These are phyloP conservation scores for Drosophila chauvacae DNA, from an alignment of 1,140 invertebrate species.

Conservation along the genomic window DNA sequence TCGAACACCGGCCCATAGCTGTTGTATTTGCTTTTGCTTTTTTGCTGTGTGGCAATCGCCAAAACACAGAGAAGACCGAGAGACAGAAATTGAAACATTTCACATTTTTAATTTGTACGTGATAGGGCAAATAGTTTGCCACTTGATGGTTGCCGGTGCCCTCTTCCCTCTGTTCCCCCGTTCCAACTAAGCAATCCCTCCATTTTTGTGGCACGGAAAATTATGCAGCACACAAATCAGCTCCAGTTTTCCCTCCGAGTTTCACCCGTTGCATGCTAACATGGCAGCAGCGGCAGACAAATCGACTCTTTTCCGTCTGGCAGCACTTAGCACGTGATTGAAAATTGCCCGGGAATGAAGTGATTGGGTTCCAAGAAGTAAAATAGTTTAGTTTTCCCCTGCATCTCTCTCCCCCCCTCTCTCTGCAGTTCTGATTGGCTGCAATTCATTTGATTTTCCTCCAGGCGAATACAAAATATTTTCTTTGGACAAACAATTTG, in stretches of 20 bases:
- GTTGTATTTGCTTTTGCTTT: conserved; percentile 2
- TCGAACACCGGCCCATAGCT: conserved; percentile 20
- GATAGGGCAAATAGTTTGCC: conserved; percentile 80
- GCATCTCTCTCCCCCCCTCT: background rate
- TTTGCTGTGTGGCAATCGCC: conserved; percentile 50
- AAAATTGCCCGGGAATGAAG: conserved; percentile 76
- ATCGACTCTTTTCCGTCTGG: conserved; percentile 68
- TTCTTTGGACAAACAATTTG: conserved; percentile 46
- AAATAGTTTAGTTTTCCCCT: conserved; percentile 22
- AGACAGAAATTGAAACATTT: conserved; percentile 75
- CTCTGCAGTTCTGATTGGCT: conserved; percentile 46
- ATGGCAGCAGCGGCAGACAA: conserved; percentile 70
- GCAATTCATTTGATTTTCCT: conserved; percentile 55
- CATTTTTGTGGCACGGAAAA: conserved; percentile 61
- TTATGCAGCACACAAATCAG: conserved; percentile 74
- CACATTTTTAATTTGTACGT: conserved; percentile 83
- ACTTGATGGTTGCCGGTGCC: conserved; percentile 45
- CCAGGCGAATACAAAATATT: conserved; percentile 33
- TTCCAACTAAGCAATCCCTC: background rate
- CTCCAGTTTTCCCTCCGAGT: conserved; percentile 31
- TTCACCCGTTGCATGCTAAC: conserved; percentile 64
- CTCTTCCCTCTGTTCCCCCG: background rate
- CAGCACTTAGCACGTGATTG: conserved; percentile 81
- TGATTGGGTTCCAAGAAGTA: conserved; percentile 57
- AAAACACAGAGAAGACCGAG: conserved; percentile 15